These are phyloP conservation scores for Nesogale talazaci DNA, from an alignment of 2,113 vertebrate species.

Conservation along the genomic window DNA sequence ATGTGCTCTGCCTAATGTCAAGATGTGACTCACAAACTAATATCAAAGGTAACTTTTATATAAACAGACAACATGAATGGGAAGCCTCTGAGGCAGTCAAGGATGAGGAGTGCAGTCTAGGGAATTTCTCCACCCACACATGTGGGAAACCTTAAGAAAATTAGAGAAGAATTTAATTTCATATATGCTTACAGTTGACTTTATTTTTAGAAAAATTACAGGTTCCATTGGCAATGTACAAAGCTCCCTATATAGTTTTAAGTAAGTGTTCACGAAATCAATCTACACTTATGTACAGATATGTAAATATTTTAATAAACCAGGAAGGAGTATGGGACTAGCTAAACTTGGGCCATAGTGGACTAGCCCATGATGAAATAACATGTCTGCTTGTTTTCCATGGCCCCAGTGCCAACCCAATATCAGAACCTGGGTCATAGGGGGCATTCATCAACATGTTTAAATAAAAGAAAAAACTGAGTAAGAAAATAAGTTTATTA, in stretches of 20 bases:
- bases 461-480: constrained; percentile 21
- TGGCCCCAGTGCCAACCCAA: background rate
- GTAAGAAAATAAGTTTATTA: background rate
- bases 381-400: background rate
- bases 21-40: background rate
- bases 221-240: background rate
- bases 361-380: background rate
- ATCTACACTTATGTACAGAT: background rate
- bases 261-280: constrained; percentile 11
- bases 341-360: background rate
- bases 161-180: background rate
- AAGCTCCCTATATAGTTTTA: background rate
- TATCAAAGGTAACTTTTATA: background rate
- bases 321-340: background rate
- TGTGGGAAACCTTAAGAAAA: background rate
- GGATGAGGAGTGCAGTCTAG: background rate
- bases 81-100: background rate
- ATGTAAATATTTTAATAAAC: background rate
- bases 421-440: background rate
- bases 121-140: background rate
- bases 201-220: constrained; percentile 12
- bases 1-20: background rate
- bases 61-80: background rate
- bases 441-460: background rate
- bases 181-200: background rate